Base-by-base conservation (phyloP, 2,888 invertebrate species). In the Ophraella communa region DNA sequence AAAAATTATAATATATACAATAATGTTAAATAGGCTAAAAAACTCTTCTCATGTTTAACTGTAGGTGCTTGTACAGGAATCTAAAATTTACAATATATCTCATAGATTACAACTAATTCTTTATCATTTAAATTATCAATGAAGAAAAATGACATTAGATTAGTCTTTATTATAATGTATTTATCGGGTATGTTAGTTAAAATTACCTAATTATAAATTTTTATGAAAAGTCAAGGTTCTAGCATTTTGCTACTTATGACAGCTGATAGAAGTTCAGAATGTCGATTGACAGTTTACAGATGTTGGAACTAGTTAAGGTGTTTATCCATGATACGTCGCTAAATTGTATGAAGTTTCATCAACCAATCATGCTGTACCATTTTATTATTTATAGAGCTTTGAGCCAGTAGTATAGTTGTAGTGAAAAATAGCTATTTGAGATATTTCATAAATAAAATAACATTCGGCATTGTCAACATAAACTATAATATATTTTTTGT, bases 201-300 rank as follows among this genome's bases (percentile, higher is more conserved):
- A 47, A 47, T 59, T 27, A 35, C 59, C 42, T 59, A 59, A 51
- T 49, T 56, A 39, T 39, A 27, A 51, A 59, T 39, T 39, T 59
- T 59, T 27, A 59, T 21, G 49, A 59, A 59, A 59, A 59, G 51
- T 51, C 51, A 59, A 59, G 51, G 18, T 59, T 59, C 59, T 59
- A 39, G 20, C 57, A 57, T 57, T 57, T 57, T 33, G 57, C 17
- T 47, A 20, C 45, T 27, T 33, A 21, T 42, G 59, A 59, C 51
- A 59, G 51, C 39, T 59, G 59, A 42, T 42, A n/a, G 35, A 57
- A 17, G 2, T 30, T 17, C 17, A 17, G 39, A 39, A 5, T 39
- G 35, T n/a, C 35, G 18, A 30, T 14, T 56, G 56, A 45, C 56
- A 56, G 39, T 14, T 24, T 27, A 23, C 24, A 49, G 49, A 23